Percentiles rank a stretch among this genome's conserved stretches.
Conservation (phyloP, 1,140 invertebrate genomes). For the Zaprionus vittiger region DNA sequence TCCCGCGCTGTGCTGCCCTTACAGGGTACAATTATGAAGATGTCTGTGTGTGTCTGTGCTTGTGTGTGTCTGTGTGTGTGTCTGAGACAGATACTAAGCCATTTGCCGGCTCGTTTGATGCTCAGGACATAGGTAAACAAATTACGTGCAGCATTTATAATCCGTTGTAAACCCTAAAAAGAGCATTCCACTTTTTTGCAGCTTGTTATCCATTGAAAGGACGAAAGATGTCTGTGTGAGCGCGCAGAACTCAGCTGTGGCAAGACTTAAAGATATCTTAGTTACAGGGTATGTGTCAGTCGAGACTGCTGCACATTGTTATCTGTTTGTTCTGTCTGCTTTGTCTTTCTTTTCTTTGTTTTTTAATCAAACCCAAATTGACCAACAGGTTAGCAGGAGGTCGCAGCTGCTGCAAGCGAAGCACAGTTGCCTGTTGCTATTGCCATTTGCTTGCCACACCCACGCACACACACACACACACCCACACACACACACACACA, state of each 20-base stretch:
- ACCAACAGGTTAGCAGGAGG: conserved; percentile 18
- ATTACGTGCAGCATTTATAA: conserved; percentile 72
- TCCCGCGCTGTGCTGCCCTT: not conserved
- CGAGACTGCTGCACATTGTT: not conserved
- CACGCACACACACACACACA: conserved; percentile 5
- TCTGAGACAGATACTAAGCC: conserved; percentile 50
- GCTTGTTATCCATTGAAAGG: no score
- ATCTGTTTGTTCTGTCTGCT: not conserved
- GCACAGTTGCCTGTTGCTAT: conserved; percentile 9
- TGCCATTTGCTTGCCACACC: conserved; percentile 25
- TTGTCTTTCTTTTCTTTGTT: conserved; percentile 4
- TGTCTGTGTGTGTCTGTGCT: not conserved
- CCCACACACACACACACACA: not conserved
- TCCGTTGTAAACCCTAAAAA: conserved; percentile 31
- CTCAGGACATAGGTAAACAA: conserved; percentile 61
- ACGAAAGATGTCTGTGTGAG: not conserved
- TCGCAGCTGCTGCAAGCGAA: conserved; percentile 19
- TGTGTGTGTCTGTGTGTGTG: not conserved
- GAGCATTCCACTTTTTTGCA: not conserved
- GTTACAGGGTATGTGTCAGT: not conserved
- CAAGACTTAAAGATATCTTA: not conserved
- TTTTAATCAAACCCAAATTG: conserved; percentile 34
- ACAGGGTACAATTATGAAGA: conserved; percentile 59
- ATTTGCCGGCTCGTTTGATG: conserved; percentile 60
- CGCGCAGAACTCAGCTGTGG: not conserved